phyloP scores from a whole-genome alignment of 2,113 vertebrate genomes.

The Trochalopteron elliotii region DNA sequence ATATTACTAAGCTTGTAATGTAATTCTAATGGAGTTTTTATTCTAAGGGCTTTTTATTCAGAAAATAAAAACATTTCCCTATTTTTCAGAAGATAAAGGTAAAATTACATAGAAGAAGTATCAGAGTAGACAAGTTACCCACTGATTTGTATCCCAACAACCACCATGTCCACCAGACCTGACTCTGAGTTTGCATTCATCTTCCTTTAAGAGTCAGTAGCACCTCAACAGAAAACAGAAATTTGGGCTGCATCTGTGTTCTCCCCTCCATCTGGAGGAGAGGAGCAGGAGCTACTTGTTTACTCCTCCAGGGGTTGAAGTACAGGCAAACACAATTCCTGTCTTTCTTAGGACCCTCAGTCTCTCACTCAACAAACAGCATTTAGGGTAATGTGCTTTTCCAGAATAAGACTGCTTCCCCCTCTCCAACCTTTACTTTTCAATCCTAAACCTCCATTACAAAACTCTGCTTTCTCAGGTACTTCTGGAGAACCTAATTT shows the following conservation, averaged over 20 bases:
- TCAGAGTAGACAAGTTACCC: not conserved
- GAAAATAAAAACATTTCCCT: not conserved
- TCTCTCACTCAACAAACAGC: not conserved
- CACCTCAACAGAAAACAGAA: not conserved
- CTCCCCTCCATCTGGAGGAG: not conserved
- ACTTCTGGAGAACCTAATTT: not conserved
- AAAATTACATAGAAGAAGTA: not conserved
- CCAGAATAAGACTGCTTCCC: not conserved
- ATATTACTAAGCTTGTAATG: conserved; percentile 5
- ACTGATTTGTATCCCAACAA: not conserved
- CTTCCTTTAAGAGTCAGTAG: not conserved
- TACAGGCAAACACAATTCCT: not conserved
- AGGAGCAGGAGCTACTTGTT: not conserved
- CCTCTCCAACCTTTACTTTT: not conserved
- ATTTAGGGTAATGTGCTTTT: not conserved
- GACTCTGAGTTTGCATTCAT: not conserved
- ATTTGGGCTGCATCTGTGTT: not conserved
- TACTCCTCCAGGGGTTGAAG: not conserved
- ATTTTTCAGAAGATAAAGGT: not conserved
- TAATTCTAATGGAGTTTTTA: not conserved
- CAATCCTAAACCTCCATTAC: not conserved
- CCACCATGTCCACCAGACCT: not conserved
- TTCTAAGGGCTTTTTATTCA: conserved; percentile 7
- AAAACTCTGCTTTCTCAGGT: not conserved
- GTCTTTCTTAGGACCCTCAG: not conserved